These are phyloP conservation scores for Pithys albifrons DNA, from an alignment of 2,113 vertebrate species.

Conservation along the genomic window DNA sequence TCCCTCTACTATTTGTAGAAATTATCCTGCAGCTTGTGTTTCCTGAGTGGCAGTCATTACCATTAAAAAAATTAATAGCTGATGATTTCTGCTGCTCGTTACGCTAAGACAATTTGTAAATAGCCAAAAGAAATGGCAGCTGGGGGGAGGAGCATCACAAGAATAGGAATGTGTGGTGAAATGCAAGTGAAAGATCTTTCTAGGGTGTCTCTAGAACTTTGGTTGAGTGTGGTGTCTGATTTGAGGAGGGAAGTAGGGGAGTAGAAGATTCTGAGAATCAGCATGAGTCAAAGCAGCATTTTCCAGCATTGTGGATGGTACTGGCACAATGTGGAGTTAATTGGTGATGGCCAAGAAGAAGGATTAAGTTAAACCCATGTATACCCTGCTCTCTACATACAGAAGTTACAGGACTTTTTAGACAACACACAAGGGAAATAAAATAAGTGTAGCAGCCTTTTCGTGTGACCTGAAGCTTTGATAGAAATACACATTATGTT, in stretches of 20 bases:
- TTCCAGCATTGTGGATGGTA: neutral
- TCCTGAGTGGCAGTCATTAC: neutral
- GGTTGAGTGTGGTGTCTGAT: neutral
- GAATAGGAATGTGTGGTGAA: neutral
- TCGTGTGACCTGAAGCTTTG: neutral
- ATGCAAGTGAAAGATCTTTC: neutral
- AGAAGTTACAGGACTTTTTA: neutral
- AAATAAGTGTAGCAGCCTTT: neutral
- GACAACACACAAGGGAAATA: neutral
- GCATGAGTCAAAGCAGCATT: neutral
- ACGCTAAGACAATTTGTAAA: neutral
- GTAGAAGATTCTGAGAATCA: neutral
- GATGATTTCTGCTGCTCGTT: neutral
- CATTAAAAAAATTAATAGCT: accelerated
- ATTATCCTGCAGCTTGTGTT: neutral
- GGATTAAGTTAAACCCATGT: neutral
- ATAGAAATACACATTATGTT: neutral
- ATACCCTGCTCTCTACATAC: neutral
- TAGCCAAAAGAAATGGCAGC: neutral
- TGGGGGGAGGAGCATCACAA: neutral
- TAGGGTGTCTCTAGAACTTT: neutral
- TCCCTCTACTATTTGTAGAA: neutral
- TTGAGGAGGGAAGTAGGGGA: neutral
- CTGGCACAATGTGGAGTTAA: neutral
- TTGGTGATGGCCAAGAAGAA: neutral